Conservation (phyloP, 2,797 vertebrate species). For the Ibycter americanus region DNA sequence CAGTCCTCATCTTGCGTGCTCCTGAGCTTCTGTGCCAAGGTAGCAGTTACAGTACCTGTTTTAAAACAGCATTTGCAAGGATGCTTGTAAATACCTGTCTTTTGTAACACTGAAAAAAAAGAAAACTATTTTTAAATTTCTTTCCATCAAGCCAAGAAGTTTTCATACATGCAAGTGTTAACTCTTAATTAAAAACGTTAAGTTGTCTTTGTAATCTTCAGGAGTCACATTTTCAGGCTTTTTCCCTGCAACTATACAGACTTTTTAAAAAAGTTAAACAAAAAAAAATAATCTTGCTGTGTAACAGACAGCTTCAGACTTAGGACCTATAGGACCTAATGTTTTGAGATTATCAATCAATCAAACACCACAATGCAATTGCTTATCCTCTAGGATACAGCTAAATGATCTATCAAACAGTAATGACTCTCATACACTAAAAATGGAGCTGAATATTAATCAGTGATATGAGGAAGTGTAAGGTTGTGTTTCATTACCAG, state of each 20-base stretch:
- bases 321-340: background rate
- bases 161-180: background rate
- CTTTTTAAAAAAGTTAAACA: background rate
- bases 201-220: background rate
- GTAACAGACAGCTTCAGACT: background rate
- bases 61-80: background rate
- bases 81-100: background rate
- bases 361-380: background rate
- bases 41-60: background rate
- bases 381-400: background rate
- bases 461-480: background rate
- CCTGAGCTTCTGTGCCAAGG: background rate
- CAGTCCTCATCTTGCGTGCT: rapidly evolving
- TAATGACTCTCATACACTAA: background rate
- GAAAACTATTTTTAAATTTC: background rate
- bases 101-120: rapidly evolving
- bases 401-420: background rate
- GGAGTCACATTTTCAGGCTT: background rate
- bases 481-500: background rate
- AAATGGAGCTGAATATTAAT: background rate
- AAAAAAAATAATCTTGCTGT: background rate
- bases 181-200: background rate
- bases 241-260: background rate
- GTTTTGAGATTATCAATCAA: background rate
- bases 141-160: background rate